Conservation (phyloP, 37 sponge, comb jelly and placozoan species). For the Chondrilla cf. caribensis region DNA sequence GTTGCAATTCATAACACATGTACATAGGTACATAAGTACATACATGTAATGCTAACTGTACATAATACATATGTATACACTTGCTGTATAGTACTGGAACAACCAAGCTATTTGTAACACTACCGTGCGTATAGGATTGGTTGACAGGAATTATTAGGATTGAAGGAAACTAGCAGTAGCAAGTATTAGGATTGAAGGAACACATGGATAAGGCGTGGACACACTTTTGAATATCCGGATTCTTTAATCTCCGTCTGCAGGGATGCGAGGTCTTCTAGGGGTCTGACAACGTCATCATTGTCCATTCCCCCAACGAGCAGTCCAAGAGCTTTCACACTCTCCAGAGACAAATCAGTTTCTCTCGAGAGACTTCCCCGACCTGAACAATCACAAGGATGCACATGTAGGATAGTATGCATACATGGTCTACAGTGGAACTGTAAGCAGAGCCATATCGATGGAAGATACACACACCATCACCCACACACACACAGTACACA, state of each 20-base stretch:
- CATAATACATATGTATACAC: background rate
- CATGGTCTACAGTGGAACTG: background rate
- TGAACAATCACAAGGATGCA: background rate
- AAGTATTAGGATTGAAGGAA: too few species aligned
- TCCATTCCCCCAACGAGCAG: background rate
- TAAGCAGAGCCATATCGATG: too few species aligned
- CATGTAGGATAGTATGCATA: background rate
- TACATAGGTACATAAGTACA: background rate
- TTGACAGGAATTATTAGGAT: too few species aligned
- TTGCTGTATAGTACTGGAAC: background rate
- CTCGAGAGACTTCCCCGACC: too few species aligned
- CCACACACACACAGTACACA: background rate
- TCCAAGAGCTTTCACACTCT: slow-evolving; percentile 12
- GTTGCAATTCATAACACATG: background rate
- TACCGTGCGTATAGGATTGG: too few species aligned
- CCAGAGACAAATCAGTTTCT: background rate
- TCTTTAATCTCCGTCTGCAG: slow-evolving; percentile 1
- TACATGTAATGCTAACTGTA: background rate
- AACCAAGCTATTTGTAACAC: too few species aligned
- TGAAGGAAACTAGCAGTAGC: too few species aligned
- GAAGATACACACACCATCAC: background rate
- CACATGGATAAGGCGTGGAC: too few species aligned
- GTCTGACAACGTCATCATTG: background rate
- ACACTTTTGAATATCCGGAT: slow-evolving; percentile 20
- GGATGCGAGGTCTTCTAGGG: background rate